These are phyloP conservation scores for Tinamus major DNA, from an alignment of 2,797 vertebrate genomes.

Conservation along the genomic window DNA sequence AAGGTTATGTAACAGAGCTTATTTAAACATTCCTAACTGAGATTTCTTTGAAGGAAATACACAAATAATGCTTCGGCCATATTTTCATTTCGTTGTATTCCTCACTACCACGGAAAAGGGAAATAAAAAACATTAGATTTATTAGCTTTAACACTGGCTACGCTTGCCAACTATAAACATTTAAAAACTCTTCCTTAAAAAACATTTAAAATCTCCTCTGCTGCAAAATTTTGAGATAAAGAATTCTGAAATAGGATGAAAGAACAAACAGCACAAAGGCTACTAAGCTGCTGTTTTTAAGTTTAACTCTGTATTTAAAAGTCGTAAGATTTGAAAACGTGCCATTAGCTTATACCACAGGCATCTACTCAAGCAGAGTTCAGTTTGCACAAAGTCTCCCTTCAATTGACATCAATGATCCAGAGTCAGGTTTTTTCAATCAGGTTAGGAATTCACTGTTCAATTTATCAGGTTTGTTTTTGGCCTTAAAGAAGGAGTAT, in stretches of 20 bases:
- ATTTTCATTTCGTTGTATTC: slow-evolving; percentile 35
- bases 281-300: slow-evolving; percentile 61
- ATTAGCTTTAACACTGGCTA: slow-evolving; percentile 41
- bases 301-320: slow-evolving; percentile 41
- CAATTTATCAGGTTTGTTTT: slow-evolving; percentile 69
- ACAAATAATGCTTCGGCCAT: slow-evolving; percentile 24
- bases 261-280: slow-evolving; percentile 24
- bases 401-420: slow-evolving; percentile 34
- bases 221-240: slow-evolving; percentile 47
- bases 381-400: slow-evolving; percentile 8
- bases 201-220: not conserved
- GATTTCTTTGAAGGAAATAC: not conserved
- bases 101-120: not conserved
- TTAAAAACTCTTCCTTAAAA: slow-evolving; percentile 46
- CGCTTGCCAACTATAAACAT: slow-evolving; percentile 45
- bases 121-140: slow-evolving; percentile 27
- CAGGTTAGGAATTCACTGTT: slow-evolving; percentile 54
- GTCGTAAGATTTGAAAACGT: slow-evolving; percentile 56
- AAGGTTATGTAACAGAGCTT: slow-evolving; percentile 15
- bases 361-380: slow-evolving; percentile 23
- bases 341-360: slow-evolving; percentile 55
- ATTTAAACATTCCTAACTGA: slow-evolving; percentile 27
- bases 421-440: slow-evolving; percentile 67
- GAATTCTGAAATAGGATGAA: slow-evolving; percentile 50
- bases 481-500: slow-evolving; percentile 33